These are phyloP conservation scores for Theretra japonica DNA, from an alignment of 2,888 invertebrate species.

Conservation along the genomic window DNA sequence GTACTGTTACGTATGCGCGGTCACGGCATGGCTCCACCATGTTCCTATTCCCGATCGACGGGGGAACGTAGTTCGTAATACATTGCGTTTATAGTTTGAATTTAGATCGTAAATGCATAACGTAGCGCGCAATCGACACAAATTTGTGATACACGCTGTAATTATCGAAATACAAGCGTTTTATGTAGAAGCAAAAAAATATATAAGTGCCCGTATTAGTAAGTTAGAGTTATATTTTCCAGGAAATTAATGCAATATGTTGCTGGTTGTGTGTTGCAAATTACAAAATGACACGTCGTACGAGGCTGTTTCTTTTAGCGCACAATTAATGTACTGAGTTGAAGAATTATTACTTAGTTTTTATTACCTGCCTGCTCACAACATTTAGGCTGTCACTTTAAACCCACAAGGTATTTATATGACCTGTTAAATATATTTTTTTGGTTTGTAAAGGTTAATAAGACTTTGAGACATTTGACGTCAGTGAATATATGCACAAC, in stretches of 20 bases:
- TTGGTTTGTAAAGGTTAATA: too few species aligned
- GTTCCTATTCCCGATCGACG: background rate
- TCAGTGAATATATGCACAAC: too few species aligned
- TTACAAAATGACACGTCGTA: constrained; percentile 1
- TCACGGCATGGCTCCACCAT: constrained; percentile 55
- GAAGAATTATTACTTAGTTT: background rate
- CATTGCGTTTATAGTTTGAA: constrained; percentile 9
- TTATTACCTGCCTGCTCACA: background rate
- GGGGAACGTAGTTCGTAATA: constrained; percentile 1
- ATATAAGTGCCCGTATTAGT: constrained; percentile 5
- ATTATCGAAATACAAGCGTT: constrained; percentile 8
- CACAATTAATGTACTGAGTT: background rate
- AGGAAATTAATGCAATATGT: constrained; percentile 3
- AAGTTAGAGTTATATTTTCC: constrained; percentile 4
- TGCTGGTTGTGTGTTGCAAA: background rate
- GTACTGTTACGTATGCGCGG: constrained; percentile 59
- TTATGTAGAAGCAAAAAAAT: constrained; percentile 6
- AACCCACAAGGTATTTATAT: too few species aligned
- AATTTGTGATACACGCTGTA: background rate
- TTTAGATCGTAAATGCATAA: background rate
- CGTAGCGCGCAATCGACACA: background rate
- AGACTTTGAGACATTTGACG: too few species aligned
- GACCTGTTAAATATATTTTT: too few species aligned
- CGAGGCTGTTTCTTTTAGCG: background rate
- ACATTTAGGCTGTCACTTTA: background rate